Evolutionary conservation across 2,888 invertebrate genomes (phyloP).

Genomic region (Unio pictorum): DNA sequence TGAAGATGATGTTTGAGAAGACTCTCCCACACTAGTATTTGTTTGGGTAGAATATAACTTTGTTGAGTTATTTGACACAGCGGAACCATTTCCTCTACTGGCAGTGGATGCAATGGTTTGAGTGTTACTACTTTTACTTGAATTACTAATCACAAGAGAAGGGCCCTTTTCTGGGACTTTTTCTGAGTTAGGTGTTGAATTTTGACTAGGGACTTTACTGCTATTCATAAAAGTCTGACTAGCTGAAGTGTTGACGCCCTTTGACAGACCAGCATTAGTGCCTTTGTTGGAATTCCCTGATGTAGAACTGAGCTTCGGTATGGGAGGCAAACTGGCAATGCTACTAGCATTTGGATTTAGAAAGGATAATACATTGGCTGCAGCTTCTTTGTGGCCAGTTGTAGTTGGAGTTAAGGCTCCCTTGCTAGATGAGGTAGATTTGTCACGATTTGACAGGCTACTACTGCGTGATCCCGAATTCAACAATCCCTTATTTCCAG

Average conservation of each 20-base stretch:
- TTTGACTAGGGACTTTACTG: too few relatives aligned
- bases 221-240: background rate
- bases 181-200: too few relatives aligned
- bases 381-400: slow-evolving; percentile 29
- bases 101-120: too few relatives aligned
- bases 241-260: slow-evolving; percentile 3
- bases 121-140: too few relatives aligned
- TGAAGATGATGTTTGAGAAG: slow-evolving; percentile 1
- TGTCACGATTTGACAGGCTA: slow-evolving; percentile 19
- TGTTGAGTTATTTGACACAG: background rate
- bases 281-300: slow-evolving; percentile 24
- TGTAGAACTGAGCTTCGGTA: slow-evolving; percentile 56
- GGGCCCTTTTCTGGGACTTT: too few relatives aligned
- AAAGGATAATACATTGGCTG: slow-evolving; percentile 53
- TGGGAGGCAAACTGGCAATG: slow-evolving; percentile 59
- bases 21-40: slow-evolving; percentile 4
- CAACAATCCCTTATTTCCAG: too few relatives aligned
- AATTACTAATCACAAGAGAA: too few relatives aligned
- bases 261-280: slow-evolving; percentile 5
- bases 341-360: slow-evolving; percentile 57
- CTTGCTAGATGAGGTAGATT: slow-evolving; percentile 40
- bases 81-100: too few relatives aligned
- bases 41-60: slow-evolving; percentile 1
- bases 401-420: slow-evolving; percentile 22
- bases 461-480: too few relatives aligned